Conservation (phyloP, 2,797 vertebrate species). For the Sciurus carolinensis region DNA sequence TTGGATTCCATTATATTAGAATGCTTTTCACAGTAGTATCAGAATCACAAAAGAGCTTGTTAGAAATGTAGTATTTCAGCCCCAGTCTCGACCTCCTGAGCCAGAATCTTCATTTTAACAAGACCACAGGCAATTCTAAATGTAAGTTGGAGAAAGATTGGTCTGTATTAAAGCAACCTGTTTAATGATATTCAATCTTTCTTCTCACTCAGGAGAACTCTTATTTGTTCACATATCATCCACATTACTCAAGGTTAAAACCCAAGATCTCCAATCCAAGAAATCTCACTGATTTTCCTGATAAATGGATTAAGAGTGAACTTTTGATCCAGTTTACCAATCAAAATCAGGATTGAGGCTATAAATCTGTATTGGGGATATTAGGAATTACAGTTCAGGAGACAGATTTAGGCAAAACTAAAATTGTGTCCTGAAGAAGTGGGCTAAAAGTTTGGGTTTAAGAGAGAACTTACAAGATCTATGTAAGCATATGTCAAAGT, state of each 20-base stretch:
- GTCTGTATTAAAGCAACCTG: not conserved
- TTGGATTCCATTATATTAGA: not conserved
- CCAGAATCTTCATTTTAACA: conserved; percentile 32
- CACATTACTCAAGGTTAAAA: not conserved
- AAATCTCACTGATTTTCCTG: not conserved
- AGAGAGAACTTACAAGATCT: not conserved
- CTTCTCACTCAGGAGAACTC: not conserved
- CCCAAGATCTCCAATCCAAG: not conserved
- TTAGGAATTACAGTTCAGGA: not conserved
- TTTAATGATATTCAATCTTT: not conserved
- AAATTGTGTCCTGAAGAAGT: not conserved
- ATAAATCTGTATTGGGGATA: not conserved
- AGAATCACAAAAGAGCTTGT: not conserved
- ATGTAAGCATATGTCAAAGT: not conserved
- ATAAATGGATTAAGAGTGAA: not conserved
- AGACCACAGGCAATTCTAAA: not conserved
- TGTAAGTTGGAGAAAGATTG: not conserved
- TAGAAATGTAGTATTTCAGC: not conserved
- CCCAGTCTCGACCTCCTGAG: not conserved
- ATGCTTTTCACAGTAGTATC: not conserved
- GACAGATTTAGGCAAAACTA: not conserved
- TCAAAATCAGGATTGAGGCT: not conserved
- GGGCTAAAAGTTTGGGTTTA: not conserved
- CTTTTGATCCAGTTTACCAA: not conserved
- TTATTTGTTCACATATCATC: not conserved